A percentile compares a stretch with the other conserved stretches of the same genome.
Evolutionary conservation across 2,797 vertebrate genomes (phyloP).

Genomic region (Coendou prehensilis): DNA sequence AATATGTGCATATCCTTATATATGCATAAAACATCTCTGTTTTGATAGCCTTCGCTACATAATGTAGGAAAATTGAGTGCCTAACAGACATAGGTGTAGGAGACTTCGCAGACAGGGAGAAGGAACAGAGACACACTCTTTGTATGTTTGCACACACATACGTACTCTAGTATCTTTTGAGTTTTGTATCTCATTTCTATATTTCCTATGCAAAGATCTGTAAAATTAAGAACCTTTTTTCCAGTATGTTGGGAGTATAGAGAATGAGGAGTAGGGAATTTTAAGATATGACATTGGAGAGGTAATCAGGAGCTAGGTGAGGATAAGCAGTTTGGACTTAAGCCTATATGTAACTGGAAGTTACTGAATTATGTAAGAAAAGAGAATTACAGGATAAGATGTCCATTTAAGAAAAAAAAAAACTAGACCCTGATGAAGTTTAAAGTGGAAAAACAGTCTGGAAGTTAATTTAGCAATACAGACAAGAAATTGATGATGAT

Average conservation of each 20-base stretch:
- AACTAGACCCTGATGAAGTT: neutral
- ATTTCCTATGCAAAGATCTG: slow-evolving; percentile 40
- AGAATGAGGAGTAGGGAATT: neutral
- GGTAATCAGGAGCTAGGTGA: neutral
- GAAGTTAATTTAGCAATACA: slow-evolving; percentile 43
- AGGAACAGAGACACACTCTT: neutral
- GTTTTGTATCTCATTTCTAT: slow-evolving; percentile 22
- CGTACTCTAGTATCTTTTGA: neutral
- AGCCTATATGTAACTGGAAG: neutral
- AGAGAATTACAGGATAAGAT: slow-evolving; percentile 11
- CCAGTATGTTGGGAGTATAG: neutral
- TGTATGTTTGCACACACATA: neutral
- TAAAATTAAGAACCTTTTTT: slow-evolving; percentile 16
- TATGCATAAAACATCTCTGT: slow-evolving; percentile 20
- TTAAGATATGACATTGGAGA: neutral
- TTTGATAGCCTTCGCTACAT: neutral
- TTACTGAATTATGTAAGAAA: neutral
- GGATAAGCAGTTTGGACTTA: slow-evolving; percentile 35
- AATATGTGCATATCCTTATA: neutral
- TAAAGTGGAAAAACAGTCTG: slow-evolving; percentile 35
- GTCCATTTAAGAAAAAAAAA: slow-evolving; percentile 56
- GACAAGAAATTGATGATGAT: neutral
- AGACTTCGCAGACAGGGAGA: neutral
- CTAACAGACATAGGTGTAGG: neutral
- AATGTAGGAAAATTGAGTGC: neutral